A percentile compares a stretch with the other conserved stretches of the same genome.
Evolutionary conservation across 2,888 invertebrate genomes (phyloP).

Genomic region (Drosophila borealis): DNA sequence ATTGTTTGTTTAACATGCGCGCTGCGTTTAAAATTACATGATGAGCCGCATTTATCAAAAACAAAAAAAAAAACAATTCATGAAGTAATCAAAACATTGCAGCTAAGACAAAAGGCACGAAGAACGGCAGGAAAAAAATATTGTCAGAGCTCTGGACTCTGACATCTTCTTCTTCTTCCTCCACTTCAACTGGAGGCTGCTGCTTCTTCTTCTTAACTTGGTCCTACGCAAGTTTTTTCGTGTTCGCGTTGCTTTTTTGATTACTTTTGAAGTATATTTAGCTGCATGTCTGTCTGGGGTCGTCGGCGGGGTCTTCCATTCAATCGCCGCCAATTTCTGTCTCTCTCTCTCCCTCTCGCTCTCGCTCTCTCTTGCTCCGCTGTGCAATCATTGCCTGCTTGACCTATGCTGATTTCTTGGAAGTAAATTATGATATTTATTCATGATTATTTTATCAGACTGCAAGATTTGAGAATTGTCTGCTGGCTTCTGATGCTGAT

Average conservation of each 20-base stretch:
- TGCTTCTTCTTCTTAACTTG: constrained; percentile 1
- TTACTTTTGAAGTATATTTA: constrained; percentile 52
- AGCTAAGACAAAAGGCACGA: constrained; percentile 32
- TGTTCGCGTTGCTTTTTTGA: constrained; percentile 40
- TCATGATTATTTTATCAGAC: constrained; percentile 6
- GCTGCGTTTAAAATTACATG: constrained; percentile 79
- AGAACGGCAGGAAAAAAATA: constrained; percentile 21
- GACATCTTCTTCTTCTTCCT: constrained; percentile 29
- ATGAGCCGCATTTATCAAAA: constrained; percentile 78
- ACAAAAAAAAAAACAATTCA: constrained; percentile 24
- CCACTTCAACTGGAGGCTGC: constrained; percentile 11
- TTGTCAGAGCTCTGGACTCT: constrained; percentile 40
- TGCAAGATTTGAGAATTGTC: constrained; percentile 18
- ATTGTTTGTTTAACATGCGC: constrained; percentile 80
- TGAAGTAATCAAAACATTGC: constrained; percentile 44
- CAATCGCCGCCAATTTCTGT: constrained; percentile 54
- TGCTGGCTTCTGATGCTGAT: constrained; percentile 20
- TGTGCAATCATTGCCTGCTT: constrained; percentile 61
- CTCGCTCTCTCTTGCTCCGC: not conserved
- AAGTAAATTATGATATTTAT: constrained; percentile 67
- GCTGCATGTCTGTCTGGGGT: constrained; percentile 53
- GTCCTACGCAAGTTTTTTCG: constrained; percentile 66
- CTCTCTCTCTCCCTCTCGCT: constrained; percentile 5
- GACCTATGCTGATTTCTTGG: constrained; percentile 77
- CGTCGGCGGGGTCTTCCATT: constrained; percentile 64